Evolutionary conservation across 2,888 invertebrate genomes (phyloP).

Genomic region (Tuberolachnus salignus): DNA sequence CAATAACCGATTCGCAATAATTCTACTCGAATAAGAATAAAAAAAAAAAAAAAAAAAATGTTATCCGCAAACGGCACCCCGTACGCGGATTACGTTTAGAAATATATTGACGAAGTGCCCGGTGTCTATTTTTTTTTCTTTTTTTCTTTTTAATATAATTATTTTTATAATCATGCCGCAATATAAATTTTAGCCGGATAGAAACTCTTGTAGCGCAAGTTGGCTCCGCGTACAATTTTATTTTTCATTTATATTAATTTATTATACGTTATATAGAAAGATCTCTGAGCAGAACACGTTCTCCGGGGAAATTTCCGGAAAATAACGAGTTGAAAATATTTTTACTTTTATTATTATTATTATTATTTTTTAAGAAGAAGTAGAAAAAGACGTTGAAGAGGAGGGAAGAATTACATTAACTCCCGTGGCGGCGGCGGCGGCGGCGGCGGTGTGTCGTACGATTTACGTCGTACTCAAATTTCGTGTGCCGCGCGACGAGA

Average conservation of each 20-base stretch:
- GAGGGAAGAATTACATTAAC: background rate
- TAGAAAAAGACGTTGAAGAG: background rate
- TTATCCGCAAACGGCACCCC: too few species aligned
- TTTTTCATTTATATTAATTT: slow-evolving; percentile 38
- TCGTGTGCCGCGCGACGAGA: background rate
- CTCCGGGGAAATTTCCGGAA: slow-evolving; percentile 29
- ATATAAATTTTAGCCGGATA: too few species aligned
- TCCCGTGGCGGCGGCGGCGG: background rate
- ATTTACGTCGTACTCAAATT: background rate
- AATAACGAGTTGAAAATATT: slow-evolving; percentile 18
- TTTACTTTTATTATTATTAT: slow-evolving; percentile 10
- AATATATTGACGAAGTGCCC: too few species aligned
- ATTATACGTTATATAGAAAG: background rate
- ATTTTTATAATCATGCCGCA: too few species aligned
- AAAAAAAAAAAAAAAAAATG: too few species aligned
- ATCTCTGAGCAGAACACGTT: background rate
- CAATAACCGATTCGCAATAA: too few species aligned
- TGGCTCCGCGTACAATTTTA: background rate
- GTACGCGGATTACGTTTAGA: too few species aligned
- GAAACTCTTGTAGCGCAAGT: too few species aligned
- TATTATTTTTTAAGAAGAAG: background rate
- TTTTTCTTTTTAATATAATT: too few species aligned
- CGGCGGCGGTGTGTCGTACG: background rate
- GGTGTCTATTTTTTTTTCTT: too few species aligned
- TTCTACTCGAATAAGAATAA: too few species aligned